Conservation (phyloP, 2,888 invertebrate genomes). For the Drosophila recens region DNA sequence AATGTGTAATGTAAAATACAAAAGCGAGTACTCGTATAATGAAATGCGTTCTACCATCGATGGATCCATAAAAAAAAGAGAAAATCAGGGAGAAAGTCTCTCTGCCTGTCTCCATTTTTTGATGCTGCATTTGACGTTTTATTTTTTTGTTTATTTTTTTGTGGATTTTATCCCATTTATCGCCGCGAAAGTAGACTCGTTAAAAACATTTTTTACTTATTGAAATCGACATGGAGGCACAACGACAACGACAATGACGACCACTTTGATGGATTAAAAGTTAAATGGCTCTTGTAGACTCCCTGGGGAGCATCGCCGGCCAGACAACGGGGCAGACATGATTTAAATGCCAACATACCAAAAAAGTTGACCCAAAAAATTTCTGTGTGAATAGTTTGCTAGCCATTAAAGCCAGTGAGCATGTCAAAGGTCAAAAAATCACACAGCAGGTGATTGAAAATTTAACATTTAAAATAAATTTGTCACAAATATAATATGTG, state of each 20-base stretch:
- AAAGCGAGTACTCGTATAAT: constrained; percentile 43
- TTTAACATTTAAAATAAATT: not conserved
- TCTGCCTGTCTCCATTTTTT: constrained; percentile 13
- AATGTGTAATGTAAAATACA: constrained; percentile 51
- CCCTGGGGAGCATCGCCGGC: constrained; percentile 40
- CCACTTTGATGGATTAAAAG: constrained; percentile 75
- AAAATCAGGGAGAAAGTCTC: constrained; percentile 2
- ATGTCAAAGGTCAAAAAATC: constrained; percentile 25
- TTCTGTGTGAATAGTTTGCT: constrained; percentile 2
- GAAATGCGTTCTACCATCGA: constrained; percentile 65
- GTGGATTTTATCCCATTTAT: constrained; percentile 11
- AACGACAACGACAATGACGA: constrained; percentile 20
- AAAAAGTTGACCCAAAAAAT: constrained; percentile 45
- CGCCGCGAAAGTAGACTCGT: constrained; percentile 33
- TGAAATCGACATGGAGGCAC: constrained; percentile 38
- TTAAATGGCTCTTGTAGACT: constrained; percentile 55
- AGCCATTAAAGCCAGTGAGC: constrained; percentile 21
- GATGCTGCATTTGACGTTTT: constrained; percentile 30
- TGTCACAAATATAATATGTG: not conserved
- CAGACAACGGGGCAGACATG: constrained; percentile 42
- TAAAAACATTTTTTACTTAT: constrained; percentile 56
- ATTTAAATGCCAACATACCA: constrained; percentile 40
- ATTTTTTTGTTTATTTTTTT: not conserved
- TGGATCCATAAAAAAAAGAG: constrained; percentile 36
- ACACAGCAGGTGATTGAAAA: constrained; percentile 10